Percentiles rank a stretch among this genome's conserved stretches.
Conservation (phyloP, 2,113 vertebrate genomes). For the Macroglossus sobrinus region DNA sequence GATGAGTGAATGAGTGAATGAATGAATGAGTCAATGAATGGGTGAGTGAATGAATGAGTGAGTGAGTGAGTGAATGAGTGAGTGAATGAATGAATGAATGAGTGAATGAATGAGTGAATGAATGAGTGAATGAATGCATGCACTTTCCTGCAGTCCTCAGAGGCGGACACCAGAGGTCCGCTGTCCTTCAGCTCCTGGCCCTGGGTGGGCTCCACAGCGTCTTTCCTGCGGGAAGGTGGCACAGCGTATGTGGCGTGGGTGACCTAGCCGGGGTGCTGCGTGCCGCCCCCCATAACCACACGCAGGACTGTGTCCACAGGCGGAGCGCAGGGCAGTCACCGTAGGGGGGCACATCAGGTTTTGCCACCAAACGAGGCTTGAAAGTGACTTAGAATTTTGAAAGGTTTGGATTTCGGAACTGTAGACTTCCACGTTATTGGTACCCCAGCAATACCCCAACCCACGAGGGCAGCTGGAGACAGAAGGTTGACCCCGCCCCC, state of each 20-base stretch:
- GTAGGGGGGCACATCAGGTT: accelerated
- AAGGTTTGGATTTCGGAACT: neutral
- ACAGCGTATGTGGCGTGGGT: accelerated
- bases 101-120: neutral
- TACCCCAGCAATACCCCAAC: too few species aligned
- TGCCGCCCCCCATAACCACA: too few species aligned
- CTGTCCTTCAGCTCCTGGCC: neutral
- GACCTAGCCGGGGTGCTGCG: neutral
- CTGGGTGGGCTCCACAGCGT: neutral
- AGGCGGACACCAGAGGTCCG: neutral
- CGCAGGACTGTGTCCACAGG: accelerated
- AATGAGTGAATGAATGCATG: neutral
- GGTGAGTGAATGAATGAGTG: neutral
- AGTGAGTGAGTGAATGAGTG: neutral
- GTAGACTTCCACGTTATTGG: neutral
- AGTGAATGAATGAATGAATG: neutral
- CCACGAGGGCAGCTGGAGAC: accelerated
- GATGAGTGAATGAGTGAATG: neutral
- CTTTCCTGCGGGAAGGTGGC: neutral
- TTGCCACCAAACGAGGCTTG: neutral
- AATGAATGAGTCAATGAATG: too few species aligned
- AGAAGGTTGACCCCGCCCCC: neutral
- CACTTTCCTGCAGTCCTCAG: neutral
- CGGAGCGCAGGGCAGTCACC: accelerated
- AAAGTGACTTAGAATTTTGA: neutral